Percentiles rank a stretch among this genome's conserved stretches.
These are phyloP conservation scores for Amphiprion percula DNA, from an alignment of 2,113 vertebrate species.

Conservation along the genomic window DNA sequence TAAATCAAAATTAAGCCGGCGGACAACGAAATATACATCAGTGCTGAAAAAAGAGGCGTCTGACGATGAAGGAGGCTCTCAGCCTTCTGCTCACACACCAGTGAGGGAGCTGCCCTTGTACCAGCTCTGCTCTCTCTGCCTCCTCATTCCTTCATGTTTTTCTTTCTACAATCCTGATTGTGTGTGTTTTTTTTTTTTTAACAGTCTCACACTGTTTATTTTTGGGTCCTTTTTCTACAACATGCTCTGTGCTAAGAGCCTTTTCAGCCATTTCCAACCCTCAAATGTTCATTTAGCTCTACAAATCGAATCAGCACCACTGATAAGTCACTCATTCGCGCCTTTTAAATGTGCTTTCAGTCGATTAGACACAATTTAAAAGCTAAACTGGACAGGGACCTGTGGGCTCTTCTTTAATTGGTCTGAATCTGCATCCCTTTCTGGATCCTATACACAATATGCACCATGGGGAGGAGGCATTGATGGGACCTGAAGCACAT, in stretches of 20 bases:
- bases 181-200: not conserved
- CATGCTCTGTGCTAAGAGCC: conserved; percentile 11
- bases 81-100: conserved; percentile 84
- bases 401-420: conserved; percentile 30
- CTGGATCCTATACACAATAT: not conserved
- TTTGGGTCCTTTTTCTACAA: not conserved
- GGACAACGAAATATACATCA: conserved; percentile 99
- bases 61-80: conserved; percentile 90
- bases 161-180: not conserved
- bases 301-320: conserved; percentile 53
- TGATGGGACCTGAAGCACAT: not conserved
- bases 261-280: conserved; percentile 21
- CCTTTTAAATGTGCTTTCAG: conserved; percentile 50
- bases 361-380: conserved; percentile 52
- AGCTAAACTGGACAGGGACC: conserved; percentile 58
- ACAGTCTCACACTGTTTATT: not conserved
- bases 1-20: conserved; percentile 99
- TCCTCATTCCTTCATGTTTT: conserved; percentile 3
- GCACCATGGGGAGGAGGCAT: conserved; percentile 5
- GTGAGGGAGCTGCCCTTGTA: conserved; percentile 81
- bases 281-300: conserved; percentile 48
- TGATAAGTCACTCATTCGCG: conserved; percentile 47
- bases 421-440: conserved; percentile 21
- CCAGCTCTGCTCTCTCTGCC: conserved; percentile 1
- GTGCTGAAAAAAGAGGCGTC: conserved; percentile 82